These are phyloP conservation scores for Artibeus jamaicensis DNA, from an alignment of 2,797 vertebrate genomes.

Conservation along the genomic window DNA sequence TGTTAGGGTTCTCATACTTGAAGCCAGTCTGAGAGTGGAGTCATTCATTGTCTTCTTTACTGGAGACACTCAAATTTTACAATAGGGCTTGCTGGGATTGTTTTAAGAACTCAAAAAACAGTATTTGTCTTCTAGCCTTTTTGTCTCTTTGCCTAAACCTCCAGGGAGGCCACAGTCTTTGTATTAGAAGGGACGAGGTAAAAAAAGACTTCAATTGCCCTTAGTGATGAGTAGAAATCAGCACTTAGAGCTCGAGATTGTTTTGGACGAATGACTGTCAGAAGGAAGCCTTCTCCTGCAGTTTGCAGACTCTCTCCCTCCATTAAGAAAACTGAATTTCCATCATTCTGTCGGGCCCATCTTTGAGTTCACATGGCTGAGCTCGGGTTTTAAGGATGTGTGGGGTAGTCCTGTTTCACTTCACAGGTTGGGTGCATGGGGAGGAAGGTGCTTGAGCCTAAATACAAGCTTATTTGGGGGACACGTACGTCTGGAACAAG, in stretches of 20 bases:
- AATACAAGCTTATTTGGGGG: neutral
- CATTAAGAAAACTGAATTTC: neutral
- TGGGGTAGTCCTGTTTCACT: neutral
- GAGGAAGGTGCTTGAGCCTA: neutral
- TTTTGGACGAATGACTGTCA: neutral
- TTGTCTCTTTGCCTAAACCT: neutral
- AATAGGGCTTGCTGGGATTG: neutral
- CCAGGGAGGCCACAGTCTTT: neutral
- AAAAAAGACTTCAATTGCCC: neutral
- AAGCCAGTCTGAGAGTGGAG: neutral
- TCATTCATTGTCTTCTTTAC: neutral
- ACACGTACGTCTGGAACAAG: neutral
- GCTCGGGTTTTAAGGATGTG: neutral
- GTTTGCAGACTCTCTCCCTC: neutral
- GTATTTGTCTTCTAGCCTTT: neutral
- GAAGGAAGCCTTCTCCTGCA: neutral
- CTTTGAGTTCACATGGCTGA: neutral
- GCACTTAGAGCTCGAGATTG: neutral
- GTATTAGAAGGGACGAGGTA: neutral
- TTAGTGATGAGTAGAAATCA: neutral
- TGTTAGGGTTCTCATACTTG: neutral
- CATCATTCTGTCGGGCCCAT: neutral
- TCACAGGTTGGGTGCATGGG: neutral
- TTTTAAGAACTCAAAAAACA: neutral
- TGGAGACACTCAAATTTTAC: neutral